Base-by-base conservation (phyloP, 2,797 vertebrate species). In the Melanogrammus aeglefinus region DNA sequence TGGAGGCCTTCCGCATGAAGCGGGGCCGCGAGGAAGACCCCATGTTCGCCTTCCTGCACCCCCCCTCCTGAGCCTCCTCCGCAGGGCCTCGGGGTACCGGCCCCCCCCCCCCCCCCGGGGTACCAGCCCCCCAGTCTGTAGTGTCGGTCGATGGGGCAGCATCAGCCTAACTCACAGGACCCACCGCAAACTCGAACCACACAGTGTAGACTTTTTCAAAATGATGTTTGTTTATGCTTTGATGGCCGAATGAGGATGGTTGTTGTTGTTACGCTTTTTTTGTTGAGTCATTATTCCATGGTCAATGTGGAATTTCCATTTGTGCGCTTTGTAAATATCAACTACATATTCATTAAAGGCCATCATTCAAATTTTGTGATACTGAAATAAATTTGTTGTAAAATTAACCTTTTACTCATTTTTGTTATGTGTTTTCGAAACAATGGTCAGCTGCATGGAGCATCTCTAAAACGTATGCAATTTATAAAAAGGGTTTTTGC, bases 1-100 rank as follows among this genome's bases (percentile, higher is more conserved):
- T 99, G 94, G 98, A 99, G 88, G 98, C 98, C 63, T 99, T 97
- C 78, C 95, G 96, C 51, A 99, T 99, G 97, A 99, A 99, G 76
- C 94, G 97, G 6, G 81, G 91, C 88, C 92, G 97, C 41, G 91
- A 95, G 0, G 98, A 99, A 71, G 98, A 99, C 89, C 98, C 98
- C 79, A 99, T 99, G 98, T 96, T 96, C 66, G 95, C 96, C 29
- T 99, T 99, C 79, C 94, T 99, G 13, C 95, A 93, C 38, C 44
- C 47, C 3, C 36, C 21, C 63, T 69, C 63, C 63, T 24, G n/a
- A 14, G 2, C 7, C 75, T 4, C 72, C 74, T 76, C 44, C 36
- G 75, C 9, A 24, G 74, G 51, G 72, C 82, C 63, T 82, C 70
- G 66, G 85, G 83, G 31, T 33, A 88, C 86, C 79, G 31, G 71